Base-by-base conservation (phyloP, 2,797 vertebrate genomes). In the Pseudochromis fuscus region DNA sequence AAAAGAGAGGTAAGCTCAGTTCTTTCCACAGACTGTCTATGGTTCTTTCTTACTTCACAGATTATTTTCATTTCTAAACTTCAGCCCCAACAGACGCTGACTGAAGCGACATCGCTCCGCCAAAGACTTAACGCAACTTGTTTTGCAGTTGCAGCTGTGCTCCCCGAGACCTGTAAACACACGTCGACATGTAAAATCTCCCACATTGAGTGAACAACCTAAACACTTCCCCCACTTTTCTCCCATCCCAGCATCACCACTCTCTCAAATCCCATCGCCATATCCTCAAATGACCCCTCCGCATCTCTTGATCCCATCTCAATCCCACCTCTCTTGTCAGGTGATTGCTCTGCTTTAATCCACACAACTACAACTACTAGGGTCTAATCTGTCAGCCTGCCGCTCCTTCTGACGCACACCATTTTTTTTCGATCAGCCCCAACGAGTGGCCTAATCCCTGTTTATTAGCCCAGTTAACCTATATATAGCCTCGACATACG, bases 391-490 rank as follows among this genome's bases (percentile, higher is more conserved):
- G 57, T 72, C 61, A 37, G 1, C n/a, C 59, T 25, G 44, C 70
- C 30, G 31, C 61, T 77, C 48, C 57, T 74, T 82, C 33, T 84
- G 83, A 83, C 12, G 13, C 65, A 24, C 56, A 19, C 58, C 67
- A 75, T 86, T 85, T 82, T 60, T 7, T 74, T 67, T 78, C 57
- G 77, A 66, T 57, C 68, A 72, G 67, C 7, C 12, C 67, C 59
- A 80, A 44, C 24, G 6, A 79, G 37, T 76, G 4, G 3, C 44
- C 51, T 82, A 85, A 91, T 89, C 82, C 75, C 35, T 44, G 44
- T 83, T 87, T 84, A 83, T 90, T 90, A 85, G 87, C 73, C 84
- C 67, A 80, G 79, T 89, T 89, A 75, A 51, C 73, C 85, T 88
- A 90, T 81, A 89, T 85, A 80, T 89, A 87, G 88, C 65, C 45